Base-by-base conservation (phyloP, 2,888 invertebrate genomes). In the Euzophera pinguis region DNA sequence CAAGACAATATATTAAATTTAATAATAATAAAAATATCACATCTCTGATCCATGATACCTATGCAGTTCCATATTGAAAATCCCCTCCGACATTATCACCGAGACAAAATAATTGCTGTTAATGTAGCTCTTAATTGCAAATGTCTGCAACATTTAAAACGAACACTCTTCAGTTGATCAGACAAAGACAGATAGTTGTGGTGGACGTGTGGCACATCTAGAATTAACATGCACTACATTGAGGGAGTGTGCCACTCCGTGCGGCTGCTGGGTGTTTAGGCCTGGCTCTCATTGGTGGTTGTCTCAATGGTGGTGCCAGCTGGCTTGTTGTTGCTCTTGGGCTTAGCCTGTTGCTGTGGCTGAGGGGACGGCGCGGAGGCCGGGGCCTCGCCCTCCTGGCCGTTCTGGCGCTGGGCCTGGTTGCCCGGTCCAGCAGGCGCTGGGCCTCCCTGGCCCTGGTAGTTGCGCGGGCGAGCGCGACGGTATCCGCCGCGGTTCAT, bases 261-360 rank as follows among this genome's bases (percentile, higher is more conserved):
- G 61, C 58, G 55, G 62, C 54, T 57, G 64, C 67, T 63, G 54
- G 63, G 64, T 64, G 59, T 59, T 81, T 79, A 91, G 71, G 90
- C 90, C 78, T 91, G 90, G 78, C 90, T 91, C 78, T 90, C 90
- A 67, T 86, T 88, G 70, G 88, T 85, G 64, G 89, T 85, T 57
- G 85, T 79, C 64, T 89, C 89, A 47, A 84, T 82, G 68, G 81
- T 83, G 63, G 87, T 75, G 64, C 82, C 83, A 55, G 79, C 67
- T 32, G 84, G 79, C 71, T 84, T 84, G 64, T 54, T 59, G 61
- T 67, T 72, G 57, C 68, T 64, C 64, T 85, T 84, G 59, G 77
- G 73, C 73, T 84, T 87, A 51, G 78, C 70, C 71, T 73, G 78
- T 59, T 69, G 73, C 64, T 72, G 79, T 47, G 71, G 82, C 60